A percentile compares a stretch with the other conserved stretches of the same genome.
Evolutionary conservation across 2,888 invertebrate species (phyloP).

Genomic region (Itoplectis maculator): DNA sequence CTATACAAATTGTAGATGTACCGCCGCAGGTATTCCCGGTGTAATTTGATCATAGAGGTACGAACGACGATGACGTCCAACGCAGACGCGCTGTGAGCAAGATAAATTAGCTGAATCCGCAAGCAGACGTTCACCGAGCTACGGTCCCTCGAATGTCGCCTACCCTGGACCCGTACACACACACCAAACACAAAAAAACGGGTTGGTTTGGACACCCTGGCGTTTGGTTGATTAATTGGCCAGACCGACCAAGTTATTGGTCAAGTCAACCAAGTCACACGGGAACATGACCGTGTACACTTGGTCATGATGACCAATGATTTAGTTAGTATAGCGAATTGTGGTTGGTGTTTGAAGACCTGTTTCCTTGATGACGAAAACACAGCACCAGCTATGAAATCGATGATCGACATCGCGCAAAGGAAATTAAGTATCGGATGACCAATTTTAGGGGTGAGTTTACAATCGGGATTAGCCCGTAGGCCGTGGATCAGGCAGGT

Average conservation of each 20-base stretch:
- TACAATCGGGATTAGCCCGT: neutral
- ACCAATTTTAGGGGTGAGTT: neutral
- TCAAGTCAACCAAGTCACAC: too few relatives aligned
- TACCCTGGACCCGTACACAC: constrained; percentile 13
- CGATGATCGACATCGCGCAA: neutral
- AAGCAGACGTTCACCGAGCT: constrained; percentile 19
- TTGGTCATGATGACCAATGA: too few relatives aligned
- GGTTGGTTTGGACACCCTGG: too few relatives aligned
- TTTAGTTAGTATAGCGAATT: too few relatives aligned
- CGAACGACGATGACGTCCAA: constrained; percentile 41
- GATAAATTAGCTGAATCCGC: constrained; percentile 41
- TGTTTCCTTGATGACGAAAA: too few relatives aligned
- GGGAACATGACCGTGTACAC: too few relatives aligned
- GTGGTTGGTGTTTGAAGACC: too few relatives aligned
- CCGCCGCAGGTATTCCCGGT: neutral
- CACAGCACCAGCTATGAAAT: too few relatives aligned
- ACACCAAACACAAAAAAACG: neutral
- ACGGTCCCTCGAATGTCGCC: constrained; percentile 16
- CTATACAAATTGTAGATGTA: neutral
- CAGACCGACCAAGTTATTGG: too few relatives aligned
- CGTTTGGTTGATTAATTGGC: too few relatives aligned
- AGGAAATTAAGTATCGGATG: neutral
- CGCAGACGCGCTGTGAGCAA: constrained; percentile 31
- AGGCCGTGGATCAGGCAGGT: neutral
- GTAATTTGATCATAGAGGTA: constrained; percentile 8